phyloP scores from a whole-genome alignment of 2,797 vertebrate species.

The Alca torda region DNA sequence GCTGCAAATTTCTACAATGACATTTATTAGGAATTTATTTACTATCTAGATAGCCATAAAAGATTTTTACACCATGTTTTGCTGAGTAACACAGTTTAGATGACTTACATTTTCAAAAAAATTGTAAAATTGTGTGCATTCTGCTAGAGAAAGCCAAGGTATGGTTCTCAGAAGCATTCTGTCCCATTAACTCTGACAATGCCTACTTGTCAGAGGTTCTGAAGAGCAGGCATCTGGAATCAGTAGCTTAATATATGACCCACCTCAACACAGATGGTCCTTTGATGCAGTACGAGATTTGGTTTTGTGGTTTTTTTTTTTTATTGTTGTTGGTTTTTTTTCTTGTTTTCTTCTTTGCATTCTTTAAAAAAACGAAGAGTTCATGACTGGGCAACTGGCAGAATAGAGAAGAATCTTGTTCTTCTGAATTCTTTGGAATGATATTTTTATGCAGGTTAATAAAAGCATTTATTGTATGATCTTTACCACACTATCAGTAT shows the following conservation, averaged over 20 bases:
- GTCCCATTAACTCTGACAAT: not conserved
- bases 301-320: no score
- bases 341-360: not conserved
- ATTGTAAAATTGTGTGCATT: not conserved
- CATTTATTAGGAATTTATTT: not conserved
- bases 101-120: not conserved
- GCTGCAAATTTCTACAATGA: not conserved
- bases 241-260: not conserved
- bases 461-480: not conserved
- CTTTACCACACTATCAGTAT: not conserved
- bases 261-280: not conserved
- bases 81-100: not conserved
- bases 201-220: not conserved
- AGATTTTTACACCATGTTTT: not conserved
- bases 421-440: not conserved
- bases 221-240: not conserved
- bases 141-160: not conserved
- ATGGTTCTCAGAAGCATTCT: not conserved
- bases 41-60: not conserved
- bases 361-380: not conserved
- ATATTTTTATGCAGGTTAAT: not conserved
- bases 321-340: not conserved
- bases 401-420: not conserved
- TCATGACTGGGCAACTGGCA: not conserved
- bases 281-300: not conserved